Base-by-base conservation (phyloP, 2,797 vertebrate species). In the Hephaestus fuliginosus region DNA sequence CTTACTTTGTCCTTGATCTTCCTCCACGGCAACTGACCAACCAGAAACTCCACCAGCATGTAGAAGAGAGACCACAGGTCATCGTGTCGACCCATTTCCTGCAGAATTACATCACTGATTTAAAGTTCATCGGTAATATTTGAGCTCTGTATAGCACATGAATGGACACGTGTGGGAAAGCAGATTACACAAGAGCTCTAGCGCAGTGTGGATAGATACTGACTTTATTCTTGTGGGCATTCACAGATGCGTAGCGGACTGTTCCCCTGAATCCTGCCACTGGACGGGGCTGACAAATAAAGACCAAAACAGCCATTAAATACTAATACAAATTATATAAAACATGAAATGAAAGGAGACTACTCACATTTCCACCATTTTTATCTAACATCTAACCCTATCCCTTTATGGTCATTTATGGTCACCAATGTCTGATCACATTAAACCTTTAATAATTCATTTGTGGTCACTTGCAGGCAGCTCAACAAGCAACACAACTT, bases 41-140 rank as follows among this genome's bases (percentile, higher is more conserved):
- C 96, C 74, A 98, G 95, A 92, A 99, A 99, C 86, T 99, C 98
- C 81, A 99, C 98, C 93, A 99, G 93, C 98, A 99, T 99, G 94
- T 99, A 99, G 94, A 99, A 99, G 53, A 99, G 95, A 82, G 98
- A 99, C 98, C 98, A 99, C 74, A 99, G 96, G 90, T 99, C 98
- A 78, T 99, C 98, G 66, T 99, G 98, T 44, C 98, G 96, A 76
- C 98, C 98, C 98, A 99, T 99, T 93, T 99, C 98, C 98, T 99
- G 95, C 72, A 81, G 62, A 72, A 67, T 56, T 0, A 80, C 39
- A 79, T 9, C 48, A 56, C 15, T 14, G 58, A 48, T 61, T 89
- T 49, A 44, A 46, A 7, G 30, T 30, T 20, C 0, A 41, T 65
- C 15, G 17, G 5, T 15, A 17, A 56, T 25, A 25, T 25, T 25